Evolutionary conservation across 1,140 invertebrate genomes (phyloP).

Genomic region (Brachystomella parvula): DNA sequence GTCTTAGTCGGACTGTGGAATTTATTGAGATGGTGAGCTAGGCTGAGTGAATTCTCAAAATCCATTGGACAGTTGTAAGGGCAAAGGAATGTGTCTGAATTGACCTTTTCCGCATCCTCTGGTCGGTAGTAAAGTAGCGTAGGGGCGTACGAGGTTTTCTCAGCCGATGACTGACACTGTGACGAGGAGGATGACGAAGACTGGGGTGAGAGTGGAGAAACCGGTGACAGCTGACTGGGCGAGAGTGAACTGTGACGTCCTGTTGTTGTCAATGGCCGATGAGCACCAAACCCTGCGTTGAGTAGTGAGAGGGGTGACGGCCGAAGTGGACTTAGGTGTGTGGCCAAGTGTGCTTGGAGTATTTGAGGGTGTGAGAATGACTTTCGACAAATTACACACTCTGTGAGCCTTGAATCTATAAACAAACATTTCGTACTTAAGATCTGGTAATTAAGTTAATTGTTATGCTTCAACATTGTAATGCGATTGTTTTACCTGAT

Average conservation of each 20-base stretch:
- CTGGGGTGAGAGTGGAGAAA: slow-evolving; percentile 15
- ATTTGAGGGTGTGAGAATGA: slow-evolving; percentile 25
- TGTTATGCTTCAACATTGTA: background rate
- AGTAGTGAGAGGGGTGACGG: background rate
- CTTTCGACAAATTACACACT: slow-evolving; percentile 34
- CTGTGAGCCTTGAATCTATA: slow-evolving; percentile 1
- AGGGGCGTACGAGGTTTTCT: background rate
- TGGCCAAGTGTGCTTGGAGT: slow-evolving; percentile 28
- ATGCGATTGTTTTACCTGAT: background rate
- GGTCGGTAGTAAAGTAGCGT: no score
- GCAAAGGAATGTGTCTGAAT: slow-evolving; percentile 4
- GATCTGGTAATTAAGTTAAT: background rate
- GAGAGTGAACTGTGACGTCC: background rate
- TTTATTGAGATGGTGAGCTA: slow-evolving; percentile 4
- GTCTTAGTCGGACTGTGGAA: background rate
- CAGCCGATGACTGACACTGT: background rate
- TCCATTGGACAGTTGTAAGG: slow-evolving; percentile 10
- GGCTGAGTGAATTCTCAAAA: background rate
- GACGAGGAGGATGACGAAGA: slow-evolving; percentile 11
- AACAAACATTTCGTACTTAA: background rate
- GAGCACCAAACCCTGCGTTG: background rate
- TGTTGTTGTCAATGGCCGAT: background rate
- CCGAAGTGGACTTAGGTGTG: slow-evolving; percentile 20
- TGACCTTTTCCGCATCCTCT: background rate
- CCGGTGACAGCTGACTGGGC: slow-evolving; percentile 8